Evolutionary conservation across 2,888 invertebrate genomes (phyloP), one percentile per base, ranked within the genome.

Genomic region (Eucriotettix oculatus): DNA sequence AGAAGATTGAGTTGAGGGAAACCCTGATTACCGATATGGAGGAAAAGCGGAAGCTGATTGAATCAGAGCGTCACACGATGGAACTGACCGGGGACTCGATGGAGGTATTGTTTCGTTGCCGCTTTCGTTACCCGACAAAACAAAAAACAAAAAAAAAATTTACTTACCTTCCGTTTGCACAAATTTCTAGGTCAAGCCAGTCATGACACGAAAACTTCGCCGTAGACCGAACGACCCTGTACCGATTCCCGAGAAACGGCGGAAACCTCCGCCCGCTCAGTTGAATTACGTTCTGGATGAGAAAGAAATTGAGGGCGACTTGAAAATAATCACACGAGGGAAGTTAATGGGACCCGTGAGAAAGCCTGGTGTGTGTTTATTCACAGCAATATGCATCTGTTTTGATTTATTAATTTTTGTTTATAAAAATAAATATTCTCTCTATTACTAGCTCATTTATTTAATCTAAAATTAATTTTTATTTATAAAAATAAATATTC

Each of bases 161-260:
- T n/a, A n/a, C n/a, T 29, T 29, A 29, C 7, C 3, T 29, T 2
- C 7, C 29, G 7, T 7, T 29, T 7, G 7, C 29, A 29, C 29
- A 29, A 2, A 14, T 48, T 12, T 48, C 48, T 48, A 48, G 81
- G 84, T 90, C n/a, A 96, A 96, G 70, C 93, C 96, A 12, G 90
- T 90, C n/a, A 89, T 94, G 77, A 97, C 96, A 42, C 80, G 97
- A 41, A 97, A 96, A 73, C 76, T 97, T 41, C 78, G 97, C 9
- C 79, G 96, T 63, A 80, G 97, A 40, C 95, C 95, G 0, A 96
- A 97, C 73, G 96, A 96, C 73, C 96, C 96, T 0, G 80, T 90
- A 53, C 95, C 94, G 9, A 83, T 87, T 62, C 90, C 90, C 10
- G 84, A 90, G 68, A 84, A 85, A 62, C 83, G 95, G 1, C 78